Conservation (phyloP, 2,888 invertebrate species). For the Acanthosepion pharaonis region DNA sequence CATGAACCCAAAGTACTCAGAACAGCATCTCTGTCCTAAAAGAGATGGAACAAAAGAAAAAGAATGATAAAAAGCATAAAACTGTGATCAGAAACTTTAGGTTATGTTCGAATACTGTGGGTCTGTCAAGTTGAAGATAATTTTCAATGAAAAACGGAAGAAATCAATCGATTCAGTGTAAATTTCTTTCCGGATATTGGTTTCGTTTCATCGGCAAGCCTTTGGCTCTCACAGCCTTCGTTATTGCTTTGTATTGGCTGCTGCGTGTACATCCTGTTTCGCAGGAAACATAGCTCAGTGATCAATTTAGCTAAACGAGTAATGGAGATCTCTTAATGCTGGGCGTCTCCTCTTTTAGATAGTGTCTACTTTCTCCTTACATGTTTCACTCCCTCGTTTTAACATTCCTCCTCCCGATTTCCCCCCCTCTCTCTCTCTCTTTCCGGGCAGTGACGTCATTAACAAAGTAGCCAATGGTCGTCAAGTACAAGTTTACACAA, state of each 20-base stretch:
- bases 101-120: not conserved
- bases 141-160: not conserved
- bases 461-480: not conserved
- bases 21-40: too few relatives aligned
- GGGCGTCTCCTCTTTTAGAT: not conserved
- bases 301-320: not conserved
- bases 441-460: not conserved
- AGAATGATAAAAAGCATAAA: too few relatives aligned
- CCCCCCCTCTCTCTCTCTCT: slow-evolving; percentile 2
- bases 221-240: not conserved
- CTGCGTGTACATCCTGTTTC: not conserved
- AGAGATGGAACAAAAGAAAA: too few relatives aligned
- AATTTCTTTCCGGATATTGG: slow-evolving; percentile 33
- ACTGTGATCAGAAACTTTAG: too few relatives aligned
- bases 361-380: not conserved
- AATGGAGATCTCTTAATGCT: slow-evolving; percentile 4
- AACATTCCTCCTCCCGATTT: not conserved
- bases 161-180: slow-evolving; percentile 4
- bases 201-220: not conserved
- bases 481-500: slow-evolving; percentile 20
- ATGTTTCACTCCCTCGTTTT: not conserved
- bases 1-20: too few relatives aligned
- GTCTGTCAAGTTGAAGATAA: not conserved
- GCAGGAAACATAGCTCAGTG: not conserved
- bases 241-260: not conserved